Evolutionary conservation across 2,113 vertebrate species (phyloP).

Genomic region (Neolamprologus hecqui): DNA sequence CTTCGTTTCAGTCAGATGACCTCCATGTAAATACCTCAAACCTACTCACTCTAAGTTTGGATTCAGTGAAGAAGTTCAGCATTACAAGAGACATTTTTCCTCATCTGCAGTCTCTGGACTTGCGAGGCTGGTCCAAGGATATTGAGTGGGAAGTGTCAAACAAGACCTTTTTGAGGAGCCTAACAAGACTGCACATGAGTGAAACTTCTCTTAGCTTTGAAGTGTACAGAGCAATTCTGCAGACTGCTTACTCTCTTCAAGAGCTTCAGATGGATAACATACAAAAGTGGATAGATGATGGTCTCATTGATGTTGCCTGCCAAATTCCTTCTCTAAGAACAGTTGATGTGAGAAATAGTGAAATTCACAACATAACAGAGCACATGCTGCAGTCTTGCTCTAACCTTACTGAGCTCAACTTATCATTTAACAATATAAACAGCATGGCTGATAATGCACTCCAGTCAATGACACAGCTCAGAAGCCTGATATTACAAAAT

Average conservation of each 20-base stretch:
- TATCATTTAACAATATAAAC: background rate
- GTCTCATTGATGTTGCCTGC: background rate
- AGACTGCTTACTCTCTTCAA: background rate
- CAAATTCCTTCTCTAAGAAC: background rate
- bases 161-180: rapidly evolving
- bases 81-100: background rate
- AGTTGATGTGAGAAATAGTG: background rate
- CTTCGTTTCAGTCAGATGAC: rapidly evolving
- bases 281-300: rapidly evolving
- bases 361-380: rapidly evolving
- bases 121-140: background rate
- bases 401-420: background rate
- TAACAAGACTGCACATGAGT: rapidly evolving
- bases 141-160: background rate
- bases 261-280: background rate
- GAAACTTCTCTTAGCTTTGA: rapidly evolving
- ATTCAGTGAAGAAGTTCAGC: rapidly evolving
- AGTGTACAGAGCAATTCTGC: background rate
- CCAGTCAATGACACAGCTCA: background rate
- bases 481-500: rapidly evolving
- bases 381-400: background rate
- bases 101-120: background rate
- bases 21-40: background rate
- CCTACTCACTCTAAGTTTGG: background rate
- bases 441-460: background rate